Conservation (phyloP, 2,797 vertebrate species). For the Oreochromis mossambicus region DNA sequence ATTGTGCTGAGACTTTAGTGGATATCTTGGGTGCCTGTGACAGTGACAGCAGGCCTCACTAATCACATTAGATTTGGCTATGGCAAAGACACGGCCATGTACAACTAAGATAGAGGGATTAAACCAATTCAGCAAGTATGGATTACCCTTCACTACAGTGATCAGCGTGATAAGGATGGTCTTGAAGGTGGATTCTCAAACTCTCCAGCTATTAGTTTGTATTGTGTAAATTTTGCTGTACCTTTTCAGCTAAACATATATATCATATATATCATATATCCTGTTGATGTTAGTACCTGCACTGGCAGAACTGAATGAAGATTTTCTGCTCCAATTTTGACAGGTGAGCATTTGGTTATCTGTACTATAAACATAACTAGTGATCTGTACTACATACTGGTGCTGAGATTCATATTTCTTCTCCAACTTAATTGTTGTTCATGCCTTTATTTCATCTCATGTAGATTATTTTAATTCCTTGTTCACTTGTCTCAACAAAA, state of each 20-base stretch:
- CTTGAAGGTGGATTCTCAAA: background rate
- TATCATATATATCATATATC: background rate
- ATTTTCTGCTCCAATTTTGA: background rate
- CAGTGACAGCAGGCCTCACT: slow-evolving; percentile 22
- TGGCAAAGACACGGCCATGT: slow-evolving; percentile 47
- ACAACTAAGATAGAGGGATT: slow-evolving; percentile 42
- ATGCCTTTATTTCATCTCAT: background rate
- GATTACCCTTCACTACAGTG: slow-evolving; percentile 39
- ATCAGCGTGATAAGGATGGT: slow-evolving; percentile 8
- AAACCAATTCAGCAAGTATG: slow-evolving; percentile 36
- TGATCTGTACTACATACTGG: background rate
- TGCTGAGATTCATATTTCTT: background rate
- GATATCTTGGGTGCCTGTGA: background rate
- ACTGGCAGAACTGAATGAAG: background rate
- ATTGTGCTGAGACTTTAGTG: slow-evolving; percentile 13
- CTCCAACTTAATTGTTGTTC: background rate
- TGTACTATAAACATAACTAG: background rate
- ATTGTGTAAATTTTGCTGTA: background rate
- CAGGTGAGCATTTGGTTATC: background rate
- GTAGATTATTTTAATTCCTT: background rate
- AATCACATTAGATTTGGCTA: slow-evolving; percentile 52
- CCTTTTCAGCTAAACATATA: background rate
- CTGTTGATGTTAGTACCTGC: background rate
- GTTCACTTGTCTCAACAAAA: background rate
- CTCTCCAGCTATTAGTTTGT: background rate